Conservation (phyloP, 2,113 vertebrate species). For the Urocolius indicus region DNA sequence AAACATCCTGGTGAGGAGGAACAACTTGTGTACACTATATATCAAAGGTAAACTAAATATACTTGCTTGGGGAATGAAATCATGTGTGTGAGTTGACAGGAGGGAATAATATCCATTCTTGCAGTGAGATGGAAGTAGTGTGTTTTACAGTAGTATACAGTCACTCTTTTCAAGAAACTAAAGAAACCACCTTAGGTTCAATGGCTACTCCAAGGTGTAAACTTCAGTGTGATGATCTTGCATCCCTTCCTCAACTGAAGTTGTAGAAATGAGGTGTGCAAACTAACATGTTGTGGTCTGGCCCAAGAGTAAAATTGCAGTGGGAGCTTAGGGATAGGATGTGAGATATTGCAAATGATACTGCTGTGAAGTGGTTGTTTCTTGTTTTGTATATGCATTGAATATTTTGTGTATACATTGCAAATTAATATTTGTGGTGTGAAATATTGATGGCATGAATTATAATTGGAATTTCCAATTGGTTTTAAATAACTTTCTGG, state of each 20-base stretch:
- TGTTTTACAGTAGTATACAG: not conserved
- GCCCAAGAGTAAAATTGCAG: conserved; percentile 36
- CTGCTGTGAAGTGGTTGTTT: not conserved
- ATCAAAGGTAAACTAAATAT: not conserved
- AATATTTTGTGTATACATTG: not conserved
- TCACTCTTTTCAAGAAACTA: not conserved
- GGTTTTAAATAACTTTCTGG: conserved; percentile 35
- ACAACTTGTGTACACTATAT: not conserved
- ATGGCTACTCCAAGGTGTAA: not conserved
- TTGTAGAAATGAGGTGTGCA: conserved; percentile 4
- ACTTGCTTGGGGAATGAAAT: conserved; percentile 36
- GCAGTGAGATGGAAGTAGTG: not conserved
- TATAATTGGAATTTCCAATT: conserved; percentile 36
- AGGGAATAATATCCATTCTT: conserved; percentile 34
- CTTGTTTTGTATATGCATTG: not conserved
- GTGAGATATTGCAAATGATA: conserved; percentile 8
- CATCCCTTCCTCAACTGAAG: not conserved
- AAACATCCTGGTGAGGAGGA: not conserved
- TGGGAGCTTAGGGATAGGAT: conserved; percentile 4
- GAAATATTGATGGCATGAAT: conserved; percentile 43
- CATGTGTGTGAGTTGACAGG: not conserved
- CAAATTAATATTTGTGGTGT: conserved; percentile 29
- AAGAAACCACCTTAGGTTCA: not conserved
- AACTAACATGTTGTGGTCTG: conserved; percentile 12
- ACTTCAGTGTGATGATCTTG: not conserved